phyloP scores from a whole-genome alignment of 2,113 vertebrate species.

The Hemichromis elongatus region DNA sequence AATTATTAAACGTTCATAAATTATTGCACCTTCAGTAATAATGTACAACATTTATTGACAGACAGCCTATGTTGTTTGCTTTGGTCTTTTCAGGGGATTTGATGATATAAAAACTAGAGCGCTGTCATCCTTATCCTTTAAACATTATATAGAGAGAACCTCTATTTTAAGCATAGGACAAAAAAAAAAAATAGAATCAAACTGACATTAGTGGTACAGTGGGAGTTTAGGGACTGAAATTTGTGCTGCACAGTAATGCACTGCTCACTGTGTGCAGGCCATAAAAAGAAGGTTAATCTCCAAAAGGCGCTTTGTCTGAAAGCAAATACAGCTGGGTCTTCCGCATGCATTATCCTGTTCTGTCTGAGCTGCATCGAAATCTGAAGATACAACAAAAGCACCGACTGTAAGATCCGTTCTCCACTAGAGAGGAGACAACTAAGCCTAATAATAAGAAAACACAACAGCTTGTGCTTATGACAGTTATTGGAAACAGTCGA shows the following conservation, averaged over 20 bases:
- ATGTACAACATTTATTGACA: not conserved
- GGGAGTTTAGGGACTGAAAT: not conserved
- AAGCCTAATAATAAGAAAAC: slow-evolving; percentile 41
- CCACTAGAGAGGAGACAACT: slow-evolving; percentile 29
- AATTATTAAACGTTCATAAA: not conserved
- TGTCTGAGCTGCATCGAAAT: slow-evolving; percentile 1
- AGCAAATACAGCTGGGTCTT: slow-evolving; percentile 21
- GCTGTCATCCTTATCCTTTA: not conserved
- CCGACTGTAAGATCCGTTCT: slow-evolving; percentile 27
- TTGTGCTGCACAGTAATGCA: slow-evolving; percentile 3
- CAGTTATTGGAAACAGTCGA: slow-evolving; percentile 60
- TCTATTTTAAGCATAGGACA: not conserved
- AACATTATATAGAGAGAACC: not conserved
- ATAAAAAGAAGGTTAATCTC: slow-evolving; percentile 16
- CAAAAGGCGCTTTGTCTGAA: slow-evolving; percentile 9
- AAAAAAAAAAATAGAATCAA: slow-evolving; percentile 9
- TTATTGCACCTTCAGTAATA: not conserved
- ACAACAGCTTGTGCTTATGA: slow-evolving; percentile 65
- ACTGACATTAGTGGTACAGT: not conserved
- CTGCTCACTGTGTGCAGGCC: slow-evolving; percentile 22
- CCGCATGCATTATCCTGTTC: slow-evolving; percentile 31
- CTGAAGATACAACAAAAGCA: slow-evolving; percentile 34
- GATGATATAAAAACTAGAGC: not conserved
- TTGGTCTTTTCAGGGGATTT: slow-evolving; percentile 22
- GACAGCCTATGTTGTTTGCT: not conserved